Conservation (phyloP, 1,140 invertebrate genomes). For the Paramacrobiotus metropolitanus region DNA sequence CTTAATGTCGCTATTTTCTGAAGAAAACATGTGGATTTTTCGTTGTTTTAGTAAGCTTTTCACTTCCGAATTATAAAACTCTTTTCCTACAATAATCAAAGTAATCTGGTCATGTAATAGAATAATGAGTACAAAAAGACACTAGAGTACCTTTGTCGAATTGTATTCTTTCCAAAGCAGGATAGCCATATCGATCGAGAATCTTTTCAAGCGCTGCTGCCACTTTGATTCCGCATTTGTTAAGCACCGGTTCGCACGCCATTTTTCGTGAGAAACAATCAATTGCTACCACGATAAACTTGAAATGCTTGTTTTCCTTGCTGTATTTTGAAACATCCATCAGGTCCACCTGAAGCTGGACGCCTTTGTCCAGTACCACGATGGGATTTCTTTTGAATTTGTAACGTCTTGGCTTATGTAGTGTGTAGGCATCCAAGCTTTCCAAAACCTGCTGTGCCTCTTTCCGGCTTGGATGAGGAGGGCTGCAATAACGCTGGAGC, state of each 20-base stretch:
- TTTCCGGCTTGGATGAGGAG: background rate
- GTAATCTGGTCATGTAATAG: no score
- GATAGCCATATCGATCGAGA: background rate
- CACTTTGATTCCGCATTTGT: background rate
- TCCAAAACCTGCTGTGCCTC: background rate
- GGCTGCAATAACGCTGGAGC: background rate
- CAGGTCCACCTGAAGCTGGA: background rate
- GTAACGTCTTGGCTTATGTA: background rate
- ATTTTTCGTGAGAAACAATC: background rate
- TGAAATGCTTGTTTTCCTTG: background rate
- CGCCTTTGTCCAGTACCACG: background rate
- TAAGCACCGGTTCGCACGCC: background rate
- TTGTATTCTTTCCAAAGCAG: background rate
- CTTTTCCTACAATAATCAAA: no score
- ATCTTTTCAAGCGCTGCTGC: background rate
- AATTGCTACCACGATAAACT: background rate
- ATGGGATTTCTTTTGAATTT: background rate
- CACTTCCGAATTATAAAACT: background rate
- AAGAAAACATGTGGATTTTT: background rate
- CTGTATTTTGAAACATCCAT: background rate
- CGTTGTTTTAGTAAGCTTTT: background rate
- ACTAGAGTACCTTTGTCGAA: background rate
- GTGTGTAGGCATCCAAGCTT: background rate
- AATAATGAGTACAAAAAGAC: no score
- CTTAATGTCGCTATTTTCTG: background rate